These are phyloP conservation scores for Hemiprocne comata DNA, from an alignment of 2,113 vertebrate species.

Conservation along the genomic window DNA sequence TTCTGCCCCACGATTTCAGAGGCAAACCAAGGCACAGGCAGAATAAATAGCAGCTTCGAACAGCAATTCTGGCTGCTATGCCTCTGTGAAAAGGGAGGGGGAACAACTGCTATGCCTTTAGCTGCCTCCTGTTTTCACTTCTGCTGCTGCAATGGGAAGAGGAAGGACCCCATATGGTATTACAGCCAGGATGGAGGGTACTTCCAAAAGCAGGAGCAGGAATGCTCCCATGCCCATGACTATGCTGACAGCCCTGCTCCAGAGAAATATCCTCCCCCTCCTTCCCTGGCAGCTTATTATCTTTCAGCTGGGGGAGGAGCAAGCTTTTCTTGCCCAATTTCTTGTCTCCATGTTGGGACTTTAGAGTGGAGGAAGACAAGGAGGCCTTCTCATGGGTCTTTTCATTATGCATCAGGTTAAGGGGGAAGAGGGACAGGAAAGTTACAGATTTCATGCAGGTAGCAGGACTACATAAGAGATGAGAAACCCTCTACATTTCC, in stretches of 20 bases:
- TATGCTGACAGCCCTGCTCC: neutral
- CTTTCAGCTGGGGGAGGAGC: neutral
- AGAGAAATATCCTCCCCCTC: neutral
- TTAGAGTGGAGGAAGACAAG: neutral
- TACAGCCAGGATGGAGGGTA: neutral
- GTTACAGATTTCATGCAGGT: neutral
- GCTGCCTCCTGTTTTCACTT: neutral
- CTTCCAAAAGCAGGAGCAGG: neutral
- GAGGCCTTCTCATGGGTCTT: neutral
- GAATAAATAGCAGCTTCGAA: neutral
- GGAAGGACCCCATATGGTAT: neutral
- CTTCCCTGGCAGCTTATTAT: neutral
- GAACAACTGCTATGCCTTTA: neutral
- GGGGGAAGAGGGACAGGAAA: neutral
- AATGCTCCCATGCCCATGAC: neutral
- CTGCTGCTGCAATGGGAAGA: neutral
- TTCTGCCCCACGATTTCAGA: neutral
- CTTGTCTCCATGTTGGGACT: neutral
- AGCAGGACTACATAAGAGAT: neutral
- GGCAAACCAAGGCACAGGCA: neutral
- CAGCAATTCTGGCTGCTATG: accelerated
- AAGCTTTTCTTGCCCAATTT: neutral
- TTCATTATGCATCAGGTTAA: neutral
- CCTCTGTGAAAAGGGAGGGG: neutral
- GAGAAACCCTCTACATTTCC: neutral